Base-by-base conservation (phyloP, 2,113 vertebrate genomes). In the Salvelinus sp. region DNA sequence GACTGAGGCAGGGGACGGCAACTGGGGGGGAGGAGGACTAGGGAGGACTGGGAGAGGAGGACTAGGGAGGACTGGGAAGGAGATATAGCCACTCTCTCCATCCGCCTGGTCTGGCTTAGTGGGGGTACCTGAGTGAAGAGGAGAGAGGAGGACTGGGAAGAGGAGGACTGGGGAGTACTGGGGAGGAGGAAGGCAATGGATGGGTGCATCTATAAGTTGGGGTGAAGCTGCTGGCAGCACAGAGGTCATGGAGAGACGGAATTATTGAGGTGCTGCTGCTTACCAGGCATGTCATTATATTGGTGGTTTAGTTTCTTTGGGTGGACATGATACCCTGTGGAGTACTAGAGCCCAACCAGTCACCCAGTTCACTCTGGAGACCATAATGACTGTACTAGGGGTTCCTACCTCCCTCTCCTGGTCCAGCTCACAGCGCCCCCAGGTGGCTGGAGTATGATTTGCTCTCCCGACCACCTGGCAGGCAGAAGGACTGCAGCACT, bases 401-500 rank as follows among this genome's bases (percentile, higher is more conserved):
- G n/a, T 13, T 33, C 70, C 68, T 76, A 69, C 7, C 23, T 22
- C 50, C 23, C 14, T 30, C 10, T 33, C 33, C 57, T 69, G 76
- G 67, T 70, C 66, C 74, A 72, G 76, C 83, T 84, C 82, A 73
- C 50, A 71, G 78, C 50, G 75, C 83, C 78, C 82, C 88, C 89
- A 74, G 85, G 78, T 78, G 76, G 72, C 72, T 74, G 58, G 30
- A 78, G 76, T 82, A 77, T 76, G 30, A 79, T 62, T n/a, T 65
- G 66, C 80, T 79, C 69, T 82, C 76, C 48, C 75, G 76, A 72
- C 75, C 28, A 69, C 66, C 87, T 76, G 69, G 47, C 74, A 78
- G 78, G 50, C 74, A 77, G 78, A 88, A 69, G 72, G 76, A 79
- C 86, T 79, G 80, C 85, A 90, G 90, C 85, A 91, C 85, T 91